A percentile compares a stretch with the other conserved stretches of the same genome.
phyloP scores from a whole-genome alignment of 2,797 vertebrate genomes.

The Sciurus vulgaris region DNA sequence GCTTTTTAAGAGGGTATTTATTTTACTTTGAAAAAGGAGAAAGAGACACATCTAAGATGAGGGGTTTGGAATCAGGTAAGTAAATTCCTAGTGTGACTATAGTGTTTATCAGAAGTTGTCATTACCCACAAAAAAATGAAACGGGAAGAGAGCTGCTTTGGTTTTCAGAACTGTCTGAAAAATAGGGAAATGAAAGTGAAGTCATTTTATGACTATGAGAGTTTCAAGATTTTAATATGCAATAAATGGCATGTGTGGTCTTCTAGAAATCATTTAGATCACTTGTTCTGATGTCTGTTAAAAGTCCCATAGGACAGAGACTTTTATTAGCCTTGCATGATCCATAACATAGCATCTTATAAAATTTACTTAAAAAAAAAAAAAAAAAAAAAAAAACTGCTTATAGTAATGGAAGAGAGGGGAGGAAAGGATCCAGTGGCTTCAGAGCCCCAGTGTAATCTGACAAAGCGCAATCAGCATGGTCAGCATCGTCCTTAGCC shows the following conservation, averaged over 20 bases:
- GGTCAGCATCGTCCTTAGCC: background rate
- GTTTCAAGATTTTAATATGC: background rate
- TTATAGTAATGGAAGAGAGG: no score
- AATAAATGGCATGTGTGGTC: background rate
- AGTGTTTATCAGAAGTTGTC: constrained; percentile 4
- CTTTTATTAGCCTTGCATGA: background rate
- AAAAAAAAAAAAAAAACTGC: background rate
- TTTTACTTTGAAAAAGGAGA: constrained; percentile 90
- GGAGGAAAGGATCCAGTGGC: background rate
- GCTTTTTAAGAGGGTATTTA: constrained; percentile 89
- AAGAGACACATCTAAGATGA: constrained; percentile 85
- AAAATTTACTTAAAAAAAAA: background rate
- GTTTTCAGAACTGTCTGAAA: constrained; percentile 27
- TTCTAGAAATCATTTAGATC: background rate
- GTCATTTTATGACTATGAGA: background rate
- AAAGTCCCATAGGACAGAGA: background rate
- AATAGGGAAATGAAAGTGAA: background rate
- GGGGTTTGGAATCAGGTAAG: constrained; percentile 87
- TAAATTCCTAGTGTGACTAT: background rate
- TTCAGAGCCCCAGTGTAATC: background rate
- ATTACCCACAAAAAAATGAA: background rate
- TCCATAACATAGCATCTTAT: background rate
- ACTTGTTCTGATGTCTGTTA: background rate
- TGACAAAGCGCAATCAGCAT: background rate
- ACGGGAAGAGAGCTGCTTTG: background rate